Evolutionary conservation across 2,888 invertebrate species (phyloP).

Genomic region (Schizotus pectinicornis): DNA sequence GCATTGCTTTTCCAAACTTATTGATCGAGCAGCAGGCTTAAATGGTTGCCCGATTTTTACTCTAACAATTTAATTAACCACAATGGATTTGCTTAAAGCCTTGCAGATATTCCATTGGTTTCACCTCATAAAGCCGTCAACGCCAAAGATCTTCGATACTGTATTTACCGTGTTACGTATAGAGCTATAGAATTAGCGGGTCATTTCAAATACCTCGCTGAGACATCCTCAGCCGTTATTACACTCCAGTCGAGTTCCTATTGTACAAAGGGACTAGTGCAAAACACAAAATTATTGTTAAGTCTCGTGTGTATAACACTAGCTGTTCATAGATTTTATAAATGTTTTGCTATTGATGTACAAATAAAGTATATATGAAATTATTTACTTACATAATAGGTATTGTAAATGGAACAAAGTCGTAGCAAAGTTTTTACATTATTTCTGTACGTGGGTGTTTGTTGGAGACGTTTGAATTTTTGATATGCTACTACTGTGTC

Average conservation of each 20-base stretch:
- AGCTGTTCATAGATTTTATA: conserved; percentile 30
- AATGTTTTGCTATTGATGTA: conserved; percentile 35
- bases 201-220: too few species aligned
- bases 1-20: conserved; percentile 18
- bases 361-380: conserved; percentile 21
- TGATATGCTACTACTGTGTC: conserved; percentile 7
- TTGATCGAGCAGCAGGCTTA: not conserved
- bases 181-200: not conserved
- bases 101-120: too few species aligned
- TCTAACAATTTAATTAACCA: too few species aligned
- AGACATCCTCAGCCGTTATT: not conserved
- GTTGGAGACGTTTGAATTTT: conserved; percentile 11
- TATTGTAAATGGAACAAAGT: not conserved
- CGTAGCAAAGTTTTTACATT: not conserved
- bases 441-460: not conserved
- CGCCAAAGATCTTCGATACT: too few species aligned
- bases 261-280: not conserved
- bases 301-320: conserved; percentile 3
- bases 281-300: not conserved
- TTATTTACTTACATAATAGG: not conserved
- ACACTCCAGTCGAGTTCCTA: not conserved
- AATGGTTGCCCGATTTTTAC: too few species aligned
- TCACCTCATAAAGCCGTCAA: too few species aligned
- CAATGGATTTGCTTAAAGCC: not conserved
- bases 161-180: not conserved